Evolutionary conservation across 1,140 invertebrate species (phyloP), one percentile per base, ranked within the genome.

Genomic region (Zaprionus vittiger): DNA sequence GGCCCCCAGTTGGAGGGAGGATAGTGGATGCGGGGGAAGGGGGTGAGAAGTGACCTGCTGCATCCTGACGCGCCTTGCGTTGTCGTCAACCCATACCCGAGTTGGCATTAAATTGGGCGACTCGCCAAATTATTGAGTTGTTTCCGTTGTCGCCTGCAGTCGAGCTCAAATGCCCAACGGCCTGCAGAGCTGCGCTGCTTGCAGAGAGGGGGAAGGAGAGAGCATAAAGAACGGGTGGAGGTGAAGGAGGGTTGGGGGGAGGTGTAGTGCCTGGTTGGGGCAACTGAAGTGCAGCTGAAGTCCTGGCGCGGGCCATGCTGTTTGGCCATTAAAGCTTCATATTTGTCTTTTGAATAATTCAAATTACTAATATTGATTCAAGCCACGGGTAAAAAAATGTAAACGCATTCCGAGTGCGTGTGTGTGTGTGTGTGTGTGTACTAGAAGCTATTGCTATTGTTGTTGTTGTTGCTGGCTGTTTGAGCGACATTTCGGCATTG

Each of bases 281-380:
- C 4, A n/a, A 9, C 38, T 41, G 38, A 5, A 52, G 17, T 24
- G 20, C 56, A 74, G 57, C 47, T 34, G 31, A 64, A 57, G 65
- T 59, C 60, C 57, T 66, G 78, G 64, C 69, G 71, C 72, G 69
- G 77, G 81, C 79, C 76, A 89, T 79, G 84, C 84, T 92, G 91
- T 92, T 92, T 92, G 91, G 85, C 91, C 91, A 92, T 92, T 92
- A 92, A 92, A 92, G 91, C 91, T 92, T 92, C 91, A 92, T 92
- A 91, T 92, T 92, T 92, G 91, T 91, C 91, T 91, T 91, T 70
- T 92, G 91, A 92, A 92, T 92, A 91, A 92, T 92, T 92, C 91
- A 92, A 92, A 92, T 92, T 92, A 92, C 91, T 92, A 92, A 92
- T 92, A 92, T 92, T 92, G 91, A 92, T 92, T 91, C 81, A 79